Base-by-base conservation (phyloP, 2,888 invertebrate genomes). In the Saturnia japonica region DNA sequence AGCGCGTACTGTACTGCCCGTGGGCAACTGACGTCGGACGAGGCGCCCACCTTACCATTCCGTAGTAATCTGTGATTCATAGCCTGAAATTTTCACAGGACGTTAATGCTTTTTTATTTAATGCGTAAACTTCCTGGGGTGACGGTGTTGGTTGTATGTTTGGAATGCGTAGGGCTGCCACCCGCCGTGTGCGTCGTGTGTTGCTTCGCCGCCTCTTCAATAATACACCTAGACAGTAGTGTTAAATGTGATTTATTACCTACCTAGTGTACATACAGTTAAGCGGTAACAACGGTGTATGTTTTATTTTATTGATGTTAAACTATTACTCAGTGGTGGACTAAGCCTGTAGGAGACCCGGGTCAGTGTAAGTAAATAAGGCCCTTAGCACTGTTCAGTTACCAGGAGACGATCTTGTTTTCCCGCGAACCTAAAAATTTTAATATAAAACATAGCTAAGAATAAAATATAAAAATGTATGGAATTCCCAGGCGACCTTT, bases 181-280 rank as follows among this genome's bases (percentile, higher is more conserved):
- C 34, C 12, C 64, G 60, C 28, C 60, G 25, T 16, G 22, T 14
- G 54, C 54, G 54, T n/a, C 54, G n/a, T n/a, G 19, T 62, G 16
- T 34, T 14, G 60, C 60, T 40, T 64, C 40, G 40, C 64, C n/a
- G 64, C 19, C 64, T 40, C 64, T 64, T 40, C 64, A n/a, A 64
- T 68, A 68, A 68, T 47, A 47, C 19, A 45, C 79, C 80, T 82
- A 78, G 76, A 74, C 75, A 77, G 79, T 87, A 88, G 86, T 81
- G 84, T 84, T 89, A 82, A 88, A 86, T 90, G 92, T 91, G 93
- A 91, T 91, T 90, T 88, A 54, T 54, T 54, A 54, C 54, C 43
- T 43, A 87, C 89, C 86, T 91, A 90, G 88, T 93, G 92, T 93
- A 92, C 85, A 93, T 91, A 92, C 76, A 80, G 84, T 88, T 88